phyloP scores from a whole-genome alignment of 2,113 vertebrate species.

The Colistium nudipinnis region DNA sequence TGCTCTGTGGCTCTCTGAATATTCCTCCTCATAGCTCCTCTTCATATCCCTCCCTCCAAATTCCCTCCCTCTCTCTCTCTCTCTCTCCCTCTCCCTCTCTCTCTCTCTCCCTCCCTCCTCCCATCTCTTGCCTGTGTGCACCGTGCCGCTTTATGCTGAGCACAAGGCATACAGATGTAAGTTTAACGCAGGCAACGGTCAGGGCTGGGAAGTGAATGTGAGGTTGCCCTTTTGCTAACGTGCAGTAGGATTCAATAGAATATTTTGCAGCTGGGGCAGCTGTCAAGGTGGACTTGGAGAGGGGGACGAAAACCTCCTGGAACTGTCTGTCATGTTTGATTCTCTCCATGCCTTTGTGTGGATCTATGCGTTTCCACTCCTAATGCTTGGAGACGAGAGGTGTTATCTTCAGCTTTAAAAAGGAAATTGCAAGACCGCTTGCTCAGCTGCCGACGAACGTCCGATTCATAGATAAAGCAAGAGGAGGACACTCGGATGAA shows the following conservation, averaged over 20 bases:
- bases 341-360: constrained; percentile 51
- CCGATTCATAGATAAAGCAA: constrained; percentile 46
- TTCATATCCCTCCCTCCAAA: constrained; percentile 71
- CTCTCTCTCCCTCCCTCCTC: constrained; percentile 39
- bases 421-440: constrained; percentile 58
- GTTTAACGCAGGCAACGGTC: constrained; percentile 72
- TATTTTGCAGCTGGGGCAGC: constrained; percentile 44
- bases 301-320: constrained; percentile 57
- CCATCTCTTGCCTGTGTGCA: constrained; percentile 55
- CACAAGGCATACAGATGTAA: constrained; percentile 73
- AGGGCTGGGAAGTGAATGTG: constrained; percentile 53
- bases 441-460: constrained; percentile 39
- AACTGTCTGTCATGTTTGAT: constrained; percentile 39
- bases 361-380: constrained; percentile 60
- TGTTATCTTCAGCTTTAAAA: constrained; percentile 59
- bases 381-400: constrained; percentile 54
- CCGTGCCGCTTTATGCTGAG: constrained; percentile 61
- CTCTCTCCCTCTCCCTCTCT: constrained; percentile 24
- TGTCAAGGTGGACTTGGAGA: constrained; percentile 45
- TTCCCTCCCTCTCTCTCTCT: constrained; percentile 39
- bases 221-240: constrained; percentile 53
- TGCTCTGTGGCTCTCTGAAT: constrained; percentile 55
- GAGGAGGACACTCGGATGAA: constrained; percentile 39
- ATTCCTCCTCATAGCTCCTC: constrained; percentile 58
- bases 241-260: constrained; percentile 33